These are phyloP conservation scores for Cyprinodon tularosa DNA, from an alignment of 2,113 vertebrate genomes.

Conservation along the genomic window DNA sequence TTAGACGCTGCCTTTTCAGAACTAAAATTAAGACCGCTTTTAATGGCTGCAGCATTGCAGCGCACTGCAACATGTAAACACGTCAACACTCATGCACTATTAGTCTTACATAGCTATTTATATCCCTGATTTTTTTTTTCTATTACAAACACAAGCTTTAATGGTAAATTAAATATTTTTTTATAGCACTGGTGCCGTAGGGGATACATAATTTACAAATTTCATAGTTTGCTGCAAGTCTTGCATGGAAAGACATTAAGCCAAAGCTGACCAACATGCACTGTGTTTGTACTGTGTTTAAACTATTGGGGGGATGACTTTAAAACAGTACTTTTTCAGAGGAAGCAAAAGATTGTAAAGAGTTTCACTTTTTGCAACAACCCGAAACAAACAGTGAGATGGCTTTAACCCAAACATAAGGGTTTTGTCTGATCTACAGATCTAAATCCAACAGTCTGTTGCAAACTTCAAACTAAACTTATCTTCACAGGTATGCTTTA, in stretches of 20 bases:
- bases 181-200: not conserved
- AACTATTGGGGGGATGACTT: too few relatives aligned
- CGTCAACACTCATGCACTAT: not conserved
- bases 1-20: slow-evolving; percentile 57
- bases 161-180: not conserved
- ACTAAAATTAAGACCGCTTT: slow-evolving; percentile 61
- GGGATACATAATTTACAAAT: not conserved
- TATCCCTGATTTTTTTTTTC: not conserved
- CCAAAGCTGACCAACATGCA: not conserved
- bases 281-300: too few relatives aligned
- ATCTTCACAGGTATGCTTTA: not conserved
- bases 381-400: not conserved
- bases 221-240: not conserved
- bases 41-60: slow-evolving; percentile 21
- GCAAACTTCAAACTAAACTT: not conserved
- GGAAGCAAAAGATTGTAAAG: too few relatives aligned
- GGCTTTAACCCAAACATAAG: not conserved
- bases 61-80: slow-evolving; percentile 24
- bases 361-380: not conserved
- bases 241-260: not conserved
- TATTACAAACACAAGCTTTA: not conserved
- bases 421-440: too few relatives aligned
- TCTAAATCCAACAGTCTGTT: not conserved
- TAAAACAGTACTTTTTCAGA: not conserved
- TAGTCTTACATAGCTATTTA: not conserved